phyloP scores from a whole-genome alignment of 1,140 invertebrate species.

The Zaprionus kolodkinae region DNA sequence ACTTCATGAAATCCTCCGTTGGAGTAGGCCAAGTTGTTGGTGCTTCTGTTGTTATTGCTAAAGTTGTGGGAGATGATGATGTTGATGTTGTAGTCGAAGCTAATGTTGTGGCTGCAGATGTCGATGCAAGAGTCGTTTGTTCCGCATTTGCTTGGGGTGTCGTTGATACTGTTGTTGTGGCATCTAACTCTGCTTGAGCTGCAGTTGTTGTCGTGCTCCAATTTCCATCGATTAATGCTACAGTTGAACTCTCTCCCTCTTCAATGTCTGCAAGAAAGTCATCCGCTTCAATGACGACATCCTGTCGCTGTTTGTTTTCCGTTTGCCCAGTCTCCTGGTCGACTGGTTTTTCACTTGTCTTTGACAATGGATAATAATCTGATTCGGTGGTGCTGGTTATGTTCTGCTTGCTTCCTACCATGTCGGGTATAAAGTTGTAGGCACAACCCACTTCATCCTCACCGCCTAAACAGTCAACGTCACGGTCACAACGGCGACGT shows the following conservation, averaged over 20 bases:
- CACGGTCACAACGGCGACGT: conserved; percentile 88
- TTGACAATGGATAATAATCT: conserved; percentile 60
- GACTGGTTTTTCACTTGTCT: not conserved
- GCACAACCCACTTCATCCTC: conserved; percentile 90
- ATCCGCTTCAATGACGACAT: conserved; percentile 47
- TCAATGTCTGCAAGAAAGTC: conserved; percentile 35
- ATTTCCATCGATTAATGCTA: not conserved
- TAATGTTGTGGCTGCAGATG: conserved; percentile 3
- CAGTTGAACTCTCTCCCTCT: not conserved
- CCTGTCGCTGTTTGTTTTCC: conserved; percentile 37
- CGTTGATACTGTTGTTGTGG: conserved; percentile 9
- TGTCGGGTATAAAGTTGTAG: conserved; percentile 79
- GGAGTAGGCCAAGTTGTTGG: conserved; percentile 54
- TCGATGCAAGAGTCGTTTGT: conserved; percentile 6
- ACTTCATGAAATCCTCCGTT: conserved; percentile 61
- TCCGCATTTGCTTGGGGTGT: conserved; percentile 7
- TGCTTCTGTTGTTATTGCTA: conserved; percentile 9
- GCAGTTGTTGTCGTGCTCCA: not conserved
- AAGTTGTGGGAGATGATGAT: not conserved
- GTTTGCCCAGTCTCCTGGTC: conserved; percentile 11
- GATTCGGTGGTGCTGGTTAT: conserved; percentile 57
- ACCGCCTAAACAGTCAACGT: conserved; percentile 90
- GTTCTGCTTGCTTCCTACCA: conserved; percentile 56
- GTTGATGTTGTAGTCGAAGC: conserved; percentile 23
- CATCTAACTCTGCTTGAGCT: not conserved